Evolutionary conservation across 1,140 invertebrate species (phyloP), one percentile per base, ranked within the genome.

Genomic region (Pollicipes pollicipes): DNA sequence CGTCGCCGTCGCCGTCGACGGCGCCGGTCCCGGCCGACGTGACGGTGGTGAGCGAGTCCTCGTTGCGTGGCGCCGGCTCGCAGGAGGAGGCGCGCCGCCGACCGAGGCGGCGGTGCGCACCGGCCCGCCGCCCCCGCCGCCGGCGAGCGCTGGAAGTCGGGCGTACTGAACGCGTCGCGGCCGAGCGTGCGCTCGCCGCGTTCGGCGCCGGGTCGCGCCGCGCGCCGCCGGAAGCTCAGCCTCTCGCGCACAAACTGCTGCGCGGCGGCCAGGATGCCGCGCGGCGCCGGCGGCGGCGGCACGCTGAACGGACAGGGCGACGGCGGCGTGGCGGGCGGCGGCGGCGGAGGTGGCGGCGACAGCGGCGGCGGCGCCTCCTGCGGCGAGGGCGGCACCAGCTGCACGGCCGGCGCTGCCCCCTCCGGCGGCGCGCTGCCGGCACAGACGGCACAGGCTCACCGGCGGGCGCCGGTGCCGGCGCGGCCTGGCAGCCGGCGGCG

Each of bases 321-420:
- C 10, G 64, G 64, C 68, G 26, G 69, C 70, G n/a, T 58, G 16
- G 32, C 28, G 6, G 45, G 28, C 13, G 21, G 37, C 66, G 6
- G 35, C 31, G 24, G 28, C 45, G 30, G 71, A 72, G 24, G 72
- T 72, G 2, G 71, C 71, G 64, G 69, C 71, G 70, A 72, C 73
- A 32, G 71, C 72, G 45, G 28, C 13, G 21, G 37, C 66, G 6
- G 35, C 31, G 24, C 70, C 69, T 37, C 64, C 29, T 28, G 28
- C 45, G 30, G 71, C 70, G 24, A 71, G 72, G 2, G 71, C 71
- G 64, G 69, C 71, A 72, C 72, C 73, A 32, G 71, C 72, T 31
- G 74, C 66, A 58, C 45, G 45, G 45, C 13, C 6, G 45, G 45
- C 45, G 24, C 45, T 10, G 45, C 2, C 10, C 17, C 45, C 45